These are phyloP conservation scores for Mesocentrotus franciscanus DNA, from an alignment of 53 echinoderm and acorn worm species.

Conservation along the genomic window DNA sequence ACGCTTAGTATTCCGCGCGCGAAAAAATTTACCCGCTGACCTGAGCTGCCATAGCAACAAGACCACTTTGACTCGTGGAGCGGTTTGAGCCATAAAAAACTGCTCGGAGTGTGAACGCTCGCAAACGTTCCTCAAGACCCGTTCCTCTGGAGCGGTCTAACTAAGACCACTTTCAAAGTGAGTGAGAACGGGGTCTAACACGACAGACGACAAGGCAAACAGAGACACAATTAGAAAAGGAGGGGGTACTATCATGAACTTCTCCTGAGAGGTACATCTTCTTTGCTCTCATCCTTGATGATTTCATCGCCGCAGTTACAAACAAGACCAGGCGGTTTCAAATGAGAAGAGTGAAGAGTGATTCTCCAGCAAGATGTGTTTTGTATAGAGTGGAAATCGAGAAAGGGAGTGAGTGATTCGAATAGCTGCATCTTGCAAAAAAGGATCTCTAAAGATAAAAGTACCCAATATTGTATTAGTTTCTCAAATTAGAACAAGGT, in stretches of 20 bases:
- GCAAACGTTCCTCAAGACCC: too few relatives aligned
- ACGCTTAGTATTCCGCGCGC: too few relatives aligned
- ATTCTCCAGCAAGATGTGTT: conserved; percentile 33
- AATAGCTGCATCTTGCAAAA: neutral
- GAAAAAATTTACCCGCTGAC: too few relatives aligned
- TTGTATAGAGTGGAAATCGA: conserved; percentile 46
- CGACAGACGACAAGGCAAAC: neutral
- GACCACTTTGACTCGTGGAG: too few relatives aligned
- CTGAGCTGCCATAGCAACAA: too few relatives aligned
- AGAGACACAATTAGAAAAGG: neutral
- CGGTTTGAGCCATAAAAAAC: too few relatives aligned
- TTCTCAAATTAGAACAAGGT: neutral
- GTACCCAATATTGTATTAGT: neutral
- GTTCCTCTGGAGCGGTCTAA: too few relatives aligned
- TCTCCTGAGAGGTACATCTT: neutral
- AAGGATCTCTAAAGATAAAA: neutral
- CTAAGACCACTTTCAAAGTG: too few relatives aligned
- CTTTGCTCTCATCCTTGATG: neutral
- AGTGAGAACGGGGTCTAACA: neutral
- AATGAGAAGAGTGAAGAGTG: conserved; percentile 52
- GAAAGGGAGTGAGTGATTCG: conserved; percentile 38
- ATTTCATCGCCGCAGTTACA: conserved; percentile 39
- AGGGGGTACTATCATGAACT: neutral
- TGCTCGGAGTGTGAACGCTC: too few relatives aligned
- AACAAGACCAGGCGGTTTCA: conserved; percentile 36